Evolutionary conservation across 2,797 vertebrate genomes (phyloP), one percentile per base, ranked within the genome.

Genomic region (Hydrolagus colliei): DNA sequence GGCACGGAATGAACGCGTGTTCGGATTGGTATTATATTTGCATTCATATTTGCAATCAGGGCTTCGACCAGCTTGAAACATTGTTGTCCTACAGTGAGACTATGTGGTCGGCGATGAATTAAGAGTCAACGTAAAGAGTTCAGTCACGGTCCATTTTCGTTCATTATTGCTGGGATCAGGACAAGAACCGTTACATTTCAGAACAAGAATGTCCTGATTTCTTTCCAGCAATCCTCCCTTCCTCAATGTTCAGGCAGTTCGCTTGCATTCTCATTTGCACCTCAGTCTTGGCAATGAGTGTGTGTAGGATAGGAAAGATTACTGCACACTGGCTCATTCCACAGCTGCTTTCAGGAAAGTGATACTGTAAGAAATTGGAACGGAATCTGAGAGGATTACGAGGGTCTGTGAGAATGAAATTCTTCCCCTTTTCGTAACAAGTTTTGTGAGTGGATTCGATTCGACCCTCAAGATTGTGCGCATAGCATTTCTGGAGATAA

Each of bases 111-210:
- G 18, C 16, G 16, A 52, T 20, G 32, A 71, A 41, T 71, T 84
- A 2, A 84, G 52, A 84, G 65, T 41, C 18, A 71, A 71, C 3
- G 8, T 82, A 82, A 84, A 12, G 63, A 84, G 32, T 67, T 71
- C 65, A 52, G 79, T 6, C 65, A 84, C 65, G 71, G 32, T 35
- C 9, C 79, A 52, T 18, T 68, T 52, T 68, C 35, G 65, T 67
- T 68, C 32, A 84, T 84, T 67, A 84, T 68, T 63, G 62, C 63
- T 82, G 78, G 20, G 62, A 27, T 65, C 11, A 3, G 77, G 62
- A 77, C 32, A 18, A 35, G 79, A 68, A 82, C 79, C 62, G 16
- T 68, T 82, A 82, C 79, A 82, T 82, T 82, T 82, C 27, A 65
- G 62, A 82, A 35, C 63, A 82, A 82, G 27, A 67, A 67, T 75